Base-by-base conservation (phyloP, 2,888 invertebrate genomes). In the Sturmia bella region DNA sequence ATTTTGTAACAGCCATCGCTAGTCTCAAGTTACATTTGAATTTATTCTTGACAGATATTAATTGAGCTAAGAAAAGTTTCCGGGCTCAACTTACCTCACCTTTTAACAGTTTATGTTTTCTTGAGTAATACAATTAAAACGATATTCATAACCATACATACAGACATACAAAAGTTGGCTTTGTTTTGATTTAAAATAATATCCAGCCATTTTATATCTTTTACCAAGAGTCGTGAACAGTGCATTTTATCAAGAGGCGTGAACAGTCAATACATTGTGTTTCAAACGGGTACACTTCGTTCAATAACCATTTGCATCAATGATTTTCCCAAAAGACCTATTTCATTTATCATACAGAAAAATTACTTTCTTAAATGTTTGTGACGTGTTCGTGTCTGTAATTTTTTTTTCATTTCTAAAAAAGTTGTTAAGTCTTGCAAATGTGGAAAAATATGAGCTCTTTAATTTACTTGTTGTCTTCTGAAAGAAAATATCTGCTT, bases 291-390 rank as follows among this genome's bases (percentile, higher is more conserved):
- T 9, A 32, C 9, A 32, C 32, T 32, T 21, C 13, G 43, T 27
- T 17, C n/a, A 57, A 48, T n/a, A n/a, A 54, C 15, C 52, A 48
- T 68, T 69, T 68, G 43, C 74, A 45, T 74, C 54, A 74, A 74
- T 74, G 57, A 70, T 56, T 72, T 70, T 15, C 13, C 27, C 21
- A 59, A 59, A 59, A 74, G 59, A 70, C 27, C 52, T 77, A 43
- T n/a, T 48, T 74, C 69, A 82, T 82, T 78, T 70, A 74, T 82
- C 82, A 82, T 54, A n/a, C 17, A 74, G 70, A 78, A 66, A 74
- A 82, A 82, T 78, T 64, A 70, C 54, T 74, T 39, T 68, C 21
- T 52, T 56, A 32, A 66, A 48, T 63, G 57, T 11, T 78, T 82
- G 66, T 78, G 73, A 77, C 77, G 70, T 43, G 19, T 24, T 59